Evolutionary conservation across 1,140 invertebrate species (phyloP).

Genomic region (Orius laevigatus): DNA sequence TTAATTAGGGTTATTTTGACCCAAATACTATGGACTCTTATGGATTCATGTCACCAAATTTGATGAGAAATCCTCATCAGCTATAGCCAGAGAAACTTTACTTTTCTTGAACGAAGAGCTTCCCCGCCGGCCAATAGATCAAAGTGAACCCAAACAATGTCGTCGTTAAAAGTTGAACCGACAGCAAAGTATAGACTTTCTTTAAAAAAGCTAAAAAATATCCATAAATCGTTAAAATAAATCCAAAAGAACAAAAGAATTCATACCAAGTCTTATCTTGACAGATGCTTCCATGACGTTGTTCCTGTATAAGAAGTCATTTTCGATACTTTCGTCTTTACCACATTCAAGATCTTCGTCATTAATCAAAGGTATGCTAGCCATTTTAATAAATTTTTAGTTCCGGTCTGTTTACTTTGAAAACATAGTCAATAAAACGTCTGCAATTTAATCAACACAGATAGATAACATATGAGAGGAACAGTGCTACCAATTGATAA

Average conservation of each 20-base stretch:
- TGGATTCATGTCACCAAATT: neutral
- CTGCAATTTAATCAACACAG: too few species aligned
- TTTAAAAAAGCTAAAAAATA: slow-evolving; percentile 43
- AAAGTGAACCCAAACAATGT: slow-evolving; percentile 45
- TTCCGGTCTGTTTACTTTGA: neutral
- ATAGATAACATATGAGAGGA: too few species aligned
- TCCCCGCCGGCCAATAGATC: slow-evolving; percentile 41
- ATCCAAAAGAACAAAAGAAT: neutral
- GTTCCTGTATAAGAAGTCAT: slow-evolving; percentile 51
- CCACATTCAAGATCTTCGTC: slow-evolving; percentile 19
- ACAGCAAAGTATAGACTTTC: slow-evolving; percentile 70
- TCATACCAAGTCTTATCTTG: slow-evolving; percentile 40
- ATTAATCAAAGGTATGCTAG: slow-evolving; percentile 18
- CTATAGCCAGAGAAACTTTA: slow-evolving; percentile 24
- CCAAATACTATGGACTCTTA: slow-evolving; percentile 10
- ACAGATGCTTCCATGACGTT: slow-evolving; percentile 46
- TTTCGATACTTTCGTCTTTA: slow-evolving; percentile 25
- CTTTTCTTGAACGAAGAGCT: slow-evolving; percentile 50
- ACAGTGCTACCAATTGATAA: too few species aligned
- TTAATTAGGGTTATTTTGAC: slow-evolving; percentile 13
- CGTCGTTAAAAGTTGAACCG: slow-evolving; percentile 54
- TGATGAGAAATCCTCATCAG: slow-evolving; percentile 6
- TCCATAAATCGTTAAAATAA: neutral
- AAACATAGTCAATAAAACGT: too few species aligned
- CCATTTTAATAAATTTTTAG: slow-evolving; percentile 2